phyloP scores from a whole-genome alignment of 2,797 vertebrate species.

The Cirrhinus molitorella region DNA sequence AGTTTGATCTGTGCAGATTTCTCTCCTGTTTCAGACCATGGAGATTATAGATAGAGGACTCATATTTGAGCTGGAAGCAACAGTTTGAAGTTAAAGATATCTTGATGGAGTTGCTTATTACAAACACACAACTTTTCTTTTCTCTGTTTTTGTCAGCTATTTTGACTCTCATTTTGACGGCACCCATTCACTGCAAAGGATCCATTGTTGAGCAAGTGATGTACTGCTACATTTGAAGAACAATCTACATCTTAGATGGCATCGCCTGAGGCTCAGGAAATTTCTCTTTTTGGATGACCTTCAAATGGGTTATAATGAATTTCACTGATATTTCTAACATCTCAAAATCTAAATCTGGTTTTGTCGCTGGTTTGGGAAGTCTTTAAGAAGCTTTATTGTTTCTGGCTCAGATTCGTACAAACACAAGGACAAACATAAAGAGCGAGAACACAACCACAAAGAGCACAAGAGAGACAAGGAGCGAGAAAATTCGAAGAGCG shows the following conservation, averaged over 20 bases:
- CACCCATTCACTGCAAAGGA: too few species aligned
- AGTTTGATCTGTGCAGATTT: background rate
- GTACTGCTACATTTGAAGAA: background rate
- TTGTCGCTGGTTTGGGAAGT: background rate
- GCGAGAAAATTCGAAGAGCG: slow-evolving; percentile 90
- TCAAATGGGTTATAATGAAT: background rate
- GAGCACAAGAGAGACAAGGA: slow-evolving; percentile 85
- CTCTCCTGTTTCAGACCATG: background rate
- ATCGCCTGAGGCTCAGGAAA: background rate
- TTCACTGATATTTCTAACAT: background rate
- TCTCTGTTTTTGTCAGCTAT: background rate
- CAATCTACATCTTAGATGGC: background rate
- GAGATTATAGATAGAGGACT: background rate
- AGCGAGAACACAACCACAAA: slow-evolving; percentile 95
- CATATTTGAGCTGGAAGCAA: too few species aligned
- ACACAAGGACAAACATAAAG: slow-evolving; percentile 97
- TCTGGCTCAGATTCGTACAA: slow-evolving; percentile 86
- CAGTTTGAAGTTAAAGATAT: background rate
- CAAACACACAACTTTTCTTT: background rate
- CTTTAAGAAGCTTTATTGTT: background rate
- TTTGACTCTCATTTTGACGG: background rate
- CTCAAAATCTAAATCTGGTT: background rate
- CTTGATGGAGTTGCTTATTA: background rate
- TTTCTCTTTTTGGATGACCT: background rate
- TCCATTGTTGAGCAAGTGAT: background rate